Evolutionary conservation across 2,888 invertebrate species (phyloP), one percentile per base, ranked within the genome.

Genomic region (Machimus rusticus): DNA sequence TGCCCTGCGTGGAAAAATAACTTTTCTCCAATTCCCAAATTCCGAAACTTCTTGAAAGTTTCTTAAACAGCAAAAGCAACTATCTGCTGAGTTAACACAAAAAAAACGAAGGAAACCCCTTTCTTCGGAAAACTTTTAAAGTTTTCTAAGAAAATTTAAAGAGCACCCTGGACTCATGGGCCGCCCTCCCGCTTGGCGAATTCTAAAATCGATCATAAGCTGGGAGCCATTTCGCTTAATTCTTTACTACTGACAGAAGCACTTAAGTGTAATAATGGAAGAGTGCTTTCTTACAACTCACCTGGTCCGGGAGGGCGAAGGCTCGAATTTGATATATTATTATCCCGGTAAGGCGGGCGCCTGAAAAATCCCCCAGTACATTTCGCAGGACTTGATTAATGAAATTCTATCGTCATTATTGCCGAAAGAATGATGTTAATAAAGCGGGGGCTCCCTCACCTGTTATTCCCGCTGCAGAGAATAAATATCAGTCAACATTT

Each of bases 201-300:
- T 74, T 74, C 74, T 74, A 85, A 85, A 85, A 74, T 74, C 74
- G 85, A 85, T 74, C 74, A 85, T 74, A 85, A 85, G 85, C 74
- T 34, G 74, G 9, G 43, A 85, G 74, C 74, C 74, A 85, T 74
- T 85, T 85, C 85, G 74, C 74, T 43, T 85, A 85, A 85, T 85
- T 85, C 85, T 85, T 85, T 85, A 74, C 85, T 74, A 74, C 85
- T 85, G 85, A 85, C 85, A 85, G 85, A 46, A 85, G 85, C 85
- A 85, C 85, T 85, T 85, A 74, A 85, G 85, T 74, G 85, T 74
- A 85, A 85, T 85, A 85, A 85, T 85, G 74, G 85, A 85, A 74
- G 43, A 85, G 74, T 74, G 74, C 74, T 85, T 85, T 74, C 43
- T 46, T 85, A 85, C 43, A 85, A 85, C 57, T 85, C 85, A 85